Evolutionary conservation across 1,140 invertebrate genomes (phyloP).

Genomic region (Cotesia glomerata): DNA sequence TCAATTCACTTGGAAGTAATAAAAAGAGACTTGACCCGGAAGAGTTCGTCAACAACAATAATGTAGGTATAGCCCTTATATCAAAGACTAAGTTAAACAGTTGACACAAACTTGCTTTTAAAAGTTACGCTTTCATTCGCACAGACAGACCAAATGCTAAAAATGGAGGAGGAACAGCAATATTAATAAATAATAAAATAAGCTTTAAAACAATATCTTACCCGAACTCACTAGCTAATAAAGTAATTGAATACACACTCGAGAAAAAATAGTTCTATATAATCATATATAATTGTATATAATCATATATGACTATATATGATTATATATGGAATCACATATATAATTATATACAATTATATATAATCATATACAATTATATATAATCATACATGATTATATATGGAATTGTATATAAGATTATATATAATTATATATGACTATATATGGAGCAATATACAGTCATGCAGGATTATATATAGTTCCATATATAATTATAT

Average conservation of each 20-base stretch:
- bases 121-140: slow-evolving; percentile 8
- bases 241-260: slow-evolving; percentile 39
- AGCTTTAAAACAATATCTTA: not conserved
- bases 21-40: slow-evolving; percentile 10
- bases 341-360: too few relatives aligned
- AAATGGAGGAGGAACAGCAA: slow-evolving; percentile 23
- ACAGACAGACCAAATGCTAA: not conserved
- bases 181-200: not conserved
- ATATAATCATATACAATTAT: too few relatives aligned
- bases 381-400: too few relatives aligned
- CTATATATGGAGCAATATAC: too few relatives aligned
- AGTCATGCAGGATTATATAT: too few relatives aligned
- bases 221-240: not conserved
- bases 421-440: too few relatives aligned
- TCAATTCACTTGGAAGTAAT: slow-evolving; percentile 2
- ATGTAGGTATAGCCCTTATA: not conserved
- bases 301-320: too few relatives aligned
- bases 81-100: slow-evolving; percentile 23
- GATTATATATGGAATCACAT: too few relatives aligned
- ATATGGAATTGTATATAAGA: too few relatives aligned
- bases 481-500: too few relatives aligned
- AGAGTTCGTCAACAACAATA: not conserved
- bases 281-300: too few relatives aligned
- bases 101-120: not conserved
- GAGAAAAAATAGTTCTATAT: too few relatives aligned